Evolutionary conservation across 1,140 invertebrate genomes (phyloP).

Genomic region (Pogonomyrmex californicus): DNA sequence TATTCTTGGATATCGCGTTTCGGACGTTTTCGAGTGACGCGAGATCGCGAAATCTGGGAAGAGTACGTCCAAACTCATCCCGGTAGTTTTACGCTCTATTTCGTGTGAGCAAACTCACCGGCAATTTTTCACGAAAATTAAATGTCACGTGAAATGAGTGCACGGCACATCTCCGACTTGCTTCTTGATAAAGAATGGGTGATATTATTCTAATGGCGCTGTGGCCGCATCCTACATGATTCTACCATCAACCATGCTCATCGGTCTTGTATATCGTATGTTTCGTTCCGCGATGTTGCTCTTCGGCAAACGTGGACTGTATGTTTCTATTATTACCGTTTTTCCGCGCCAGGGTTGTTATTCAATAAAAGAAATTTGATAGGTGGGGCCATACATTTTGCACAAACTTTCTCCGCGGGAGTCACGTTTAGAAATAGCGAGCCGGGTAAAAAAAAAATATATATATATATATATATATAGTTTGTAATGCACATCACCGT

Average conservation of each 20-base stretch:
- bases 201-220: constrained; percentile 72
- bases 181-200: constrained; percentile 73
- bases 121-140: constrained; percentile 74
- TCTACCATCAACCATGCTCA: constrained; percentile 70
- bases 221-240: constrained; percentile 68
- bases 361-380: constrained; percentile 58
- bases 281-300: constrained; percentile 52
- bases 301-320: constrained; percentile 52
- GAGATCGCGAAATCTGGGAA: constrained; percentile 65
- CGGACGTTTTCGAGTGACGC: constrained; percentile 58
- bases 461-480: no score
- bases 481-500: no score
- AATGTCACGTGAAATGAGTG: constrained; percentile 74
- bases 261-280: constrained; percentile 55
- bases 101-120: constrained; percentile 59
- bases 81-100: constrained; percentile 68
- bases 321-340: constrained; percentile 52
- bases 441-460: not conserved
- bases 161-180: constrained; percentile 71
- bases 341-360: constrained; percentile 43
- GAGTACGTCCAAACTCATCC: constrained; percentile 64
- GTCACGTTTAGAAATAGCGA: constrained; percentile 15
- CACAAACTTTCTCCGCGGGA: not conserved
- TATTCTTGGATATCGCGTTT: constrained; percentile 6
- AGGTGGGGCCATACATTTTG: constrained; percentile 16